phyloP scores from a whole-genome alignment of 2,113 vertebrate species.

The Phrynosoma platyrhinos region DNA sequence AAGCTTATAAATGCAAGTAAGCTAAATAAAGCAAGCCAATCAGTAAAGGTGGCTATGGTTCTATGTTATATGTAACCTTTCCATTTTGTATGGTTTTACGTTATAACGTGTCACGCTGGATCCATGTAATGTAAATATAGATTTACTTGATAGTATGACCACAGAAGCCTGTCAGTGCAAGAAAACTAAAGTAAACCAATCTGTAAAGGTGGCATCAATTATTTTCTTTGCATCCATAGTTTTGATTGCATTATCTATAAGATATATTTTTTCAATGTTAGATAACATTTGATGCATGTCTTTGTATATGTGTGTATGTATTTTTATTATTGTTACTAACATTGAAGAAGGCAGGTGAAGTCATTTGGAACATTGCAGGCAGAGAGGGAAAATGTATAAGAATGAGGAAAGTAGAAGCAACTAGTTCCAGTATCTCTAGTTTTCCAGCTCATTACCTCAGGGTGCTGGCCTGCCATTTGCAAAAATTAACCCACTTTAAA shows the following conservation, averaged over 20 bases:
- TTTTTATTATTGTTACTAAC: neutral
- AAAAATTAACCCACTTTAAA: neutral
- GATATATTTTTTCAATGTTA: neutral
- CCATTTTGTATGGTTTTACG: too few species aligned
- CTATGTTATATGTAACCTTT: too few species aligned
- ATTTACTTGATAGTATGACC: too few species aligned
- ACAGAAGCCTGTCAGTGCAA: too few species aligned
- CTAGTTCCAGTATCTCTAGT: neutral
- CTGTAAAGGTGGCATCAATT: neutral
- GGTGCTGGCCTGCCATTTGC: neutral
- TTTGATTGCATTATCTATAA: neutral
- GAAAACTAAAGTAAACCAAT: neutral
- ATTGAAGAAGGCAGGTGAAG: neutral
- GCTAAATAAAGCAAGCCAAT: neutral
- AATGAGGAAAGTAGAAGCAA: neutral
- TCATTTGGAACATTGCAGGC: neutral
- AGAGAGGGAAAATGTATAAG: neutral
- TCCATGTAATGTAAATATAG: too few species aligned
- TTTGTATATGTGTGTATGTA: neutral
- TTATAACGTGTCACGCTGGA: too few species aligned
- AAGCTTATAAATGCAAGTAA: neutral
- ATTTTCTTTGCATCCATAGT: neutral
- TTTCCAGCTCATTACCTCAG: neutral
- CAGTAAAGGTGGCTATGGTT: neutral
- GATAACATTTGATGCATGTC: neutral